A percentile compares a stretch with the other conserved stretches of the same genome.
These are phyloP conservation scores for Phylloscopus collybita DNA, from an alignment of 2,797 vertebrate genomes.

Conservation along the genomic window DNA sequence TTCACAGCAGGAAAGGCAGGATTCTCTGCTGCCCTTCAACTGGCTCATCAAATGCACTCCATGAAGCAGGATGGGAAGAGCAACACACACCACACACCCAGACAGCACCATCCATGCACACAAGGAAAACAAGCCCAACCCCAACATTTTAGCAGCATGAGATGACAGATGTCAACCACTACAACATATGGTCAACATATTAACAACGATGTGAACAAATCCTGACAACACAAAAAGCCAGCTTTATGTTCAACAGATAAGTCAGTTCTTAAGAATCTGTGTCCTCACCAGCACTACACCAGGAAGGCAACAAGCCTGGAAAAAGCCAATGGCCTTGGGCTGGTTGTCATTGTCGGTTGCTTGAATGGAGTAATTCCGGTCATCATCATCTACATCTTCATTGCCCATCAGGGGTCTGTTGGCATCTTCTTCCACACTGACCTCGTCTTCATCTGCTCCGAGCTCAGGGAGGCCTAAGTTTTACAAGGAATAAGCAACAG, in stretches of 20 bases:
- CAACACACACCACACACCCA: background rate
- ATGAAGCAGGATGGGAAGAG: background rate
- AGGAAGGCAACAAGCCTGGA: constrained; percentile 91
- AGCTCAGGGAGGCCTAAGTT: constrained; percentile 83
- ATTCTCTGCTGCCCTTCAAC: background rate
- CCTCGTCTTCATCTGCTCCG: constrained; percentile 71
- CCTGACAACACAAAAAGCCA: background rate
- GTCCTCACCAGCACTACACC: constrained; percentile 90
- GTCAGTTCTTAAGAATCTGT: background rate
- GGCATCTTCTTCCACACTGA: constrained; percentile 79
- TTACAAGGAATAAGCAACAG: background rate
- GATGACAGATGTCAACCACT: background rate
- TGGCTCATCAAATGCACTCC: background rate
- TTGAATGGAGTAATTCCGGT: constrained; percentile 78
- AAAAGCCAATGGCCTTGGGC: constrained; percentile 85
- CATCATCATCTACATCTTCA: constrained; percentile 78
- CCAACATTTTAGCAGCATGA: background rate
- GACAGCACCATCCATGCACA: background rate
- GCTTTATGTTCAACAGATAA: background rate
- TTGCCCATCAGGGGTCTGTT: constrained; percentile 86
- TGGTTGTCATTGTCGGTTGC: constrained; percentile 60
- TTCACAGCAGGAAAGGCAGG: background rate
- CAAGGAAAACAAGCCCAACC: background rate
- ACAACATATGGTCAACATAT: background rate
- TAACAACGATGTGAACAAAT: background rate